A percentile compares a stretch with the other conserved stretches of the same genome.
Evolutionary conservation across 2,113 vertebrate genomes (phyloP).

Genomic region (Myrmophylax atrothorax): DNA sequence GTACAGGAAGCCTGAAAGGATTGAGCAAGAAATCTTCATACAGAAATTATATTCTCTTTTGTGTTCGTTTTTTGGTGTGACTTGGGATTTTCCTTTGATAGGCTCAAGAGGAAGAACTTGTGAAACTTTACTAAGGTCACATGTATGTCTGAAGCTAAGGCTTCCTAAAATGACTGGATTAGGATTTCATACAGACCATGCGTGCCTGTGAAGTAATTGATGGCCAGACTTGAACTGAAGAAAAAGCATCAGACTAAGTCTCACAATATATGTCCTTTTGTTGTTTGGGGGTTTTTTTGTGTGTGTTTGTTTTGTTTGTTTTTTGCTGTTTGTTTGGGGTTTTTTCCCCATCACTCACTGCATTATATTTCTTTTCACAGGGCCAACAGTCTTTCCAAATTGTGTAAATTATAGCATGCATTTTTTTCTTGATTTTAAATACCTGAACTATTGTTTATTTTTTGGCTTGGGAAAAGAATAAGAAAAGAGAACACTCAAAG

Average conservation of each 20-base stretch:
- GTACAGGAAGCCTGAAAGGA: not conserved
- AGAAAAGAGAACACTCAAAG: conserved; percentile 24
- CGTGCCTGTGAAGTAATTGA: not conserved
- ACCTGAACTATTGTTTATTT: not conserved
- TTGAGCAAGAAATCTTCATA: not conserved
- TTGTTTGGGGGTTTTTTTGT: not conserved
- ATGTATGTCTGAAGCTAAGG: not conserved
- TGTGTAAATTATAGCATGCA: not conserved
- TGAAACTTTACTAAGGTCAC: not conserved
- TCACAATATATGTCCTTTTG: not conserved
- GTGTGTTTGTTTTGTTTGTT: too few relatives aligned
- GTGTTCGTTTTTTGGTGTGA: not conserved
- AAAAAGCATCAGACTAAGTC: not conserved
- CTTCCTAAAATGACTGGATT: not conserved
- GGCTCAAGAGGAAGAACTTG: not conserved
- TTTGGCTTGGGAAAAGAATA: not conserved
- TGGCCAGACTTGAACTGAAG: not conserved
- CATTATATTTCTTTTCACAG: not conserved
- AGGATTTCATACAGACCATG: not conserved
- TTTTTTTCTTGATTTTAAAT: not conserved
- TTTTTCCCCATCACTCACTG: not conserved
- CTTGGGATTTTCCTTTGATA: not conserved
- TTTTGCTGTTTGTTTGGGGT: not conserved
- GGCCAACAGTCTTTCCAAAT: not conserved
- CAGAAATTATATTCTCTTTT: not conserved